Base-by-base conservation (phyloP, 2,888 invertebrate genomes). In the Choristoneura rosaceana region DNA sequence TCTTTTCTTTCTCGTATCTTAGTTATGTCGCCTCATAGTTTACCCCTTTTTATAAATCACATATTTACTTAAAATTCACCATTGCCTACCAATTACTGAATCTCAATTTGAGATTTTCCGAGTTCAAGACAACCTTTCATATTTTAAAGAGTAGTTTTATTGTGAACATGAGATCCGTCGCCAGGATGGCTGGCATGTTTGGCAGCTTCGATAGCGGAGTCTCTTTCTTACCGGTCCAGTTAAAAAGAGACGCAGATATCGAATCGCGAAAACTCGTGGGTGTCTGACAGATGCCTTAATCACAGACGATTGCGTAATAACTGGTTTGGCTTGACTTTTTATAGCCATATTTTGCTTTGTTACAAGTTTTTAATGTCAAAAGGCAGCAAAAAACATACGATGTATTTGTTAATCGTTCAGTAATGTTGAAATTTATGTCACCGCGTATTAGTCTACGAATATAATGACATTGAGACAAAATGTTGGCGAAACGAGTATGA, bases 271-370 rank as follows among this genome's bases (percentile, higher is more conserved):
- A 17, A 12, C 25, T 25, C 12, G 17, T 25, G 55, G 25, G 3
- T 10, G 25, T 12, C 25, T 74, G 76, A 76, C 77, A 78, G 81
- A 85, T 87, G 85, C 83, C 82, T 84, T 86, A 89, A 88, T 87
- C 82, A 80, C 79, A 73, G 76, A 81, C 84, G 81, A 60, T 70
- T 74, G 83, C 79, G 81, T 86, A 87, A 87, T 80, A 79, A 86
- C 85, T 81, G 81, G 86, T 87, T 85, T 74, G 83, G 79, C 79
- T 78, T 76, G 75, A 76, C 80, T 86, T 87, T 87, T 85, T 86
- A 80, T 84, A 79, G 81, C 82, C 81, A 81, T 77, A 80, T 84
- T 87, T 82, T 83, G 81, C 79, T 86, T 86, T 86, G 84, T 86
- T 87, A 84, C 80, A 77, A 74, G 84, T 83, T 84, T 83, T 84